These are phyloP conservation scores for Protosalanx chinensis DNA, from an alignment of 2,797 vertebrate species.

Conservation along the genomic window DNA sequence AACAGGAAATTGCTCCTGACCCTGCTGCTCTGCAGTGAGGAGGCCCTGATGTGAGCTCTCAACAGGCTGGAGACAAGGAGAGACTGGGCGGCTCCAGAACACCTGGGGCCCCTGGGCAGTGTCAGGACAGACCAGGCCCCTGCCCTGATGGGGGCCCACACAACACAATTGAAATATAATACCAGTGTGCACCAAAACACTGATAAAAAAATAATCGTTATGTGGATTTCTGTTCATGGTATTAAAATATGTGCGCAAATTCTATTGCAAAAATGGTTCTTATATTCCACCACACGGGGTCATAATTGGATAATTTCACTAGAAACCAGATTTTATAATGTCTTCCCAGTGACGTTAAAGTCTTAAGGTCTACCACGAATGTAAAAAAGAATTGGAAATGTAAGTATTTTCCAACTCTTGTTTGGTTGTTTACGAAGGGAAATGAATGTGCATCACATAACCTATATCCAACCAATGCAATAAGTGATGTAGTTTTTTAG, in stretches of 20 bases:
- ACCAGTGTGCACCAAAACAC: too few relatives aligned
- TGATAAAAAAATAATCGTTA: too few relatives aligned
- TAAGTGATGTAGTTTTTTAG: not conserved
- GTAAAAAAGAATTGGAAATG: not conserved
- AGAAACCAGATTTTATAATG: not conserved
- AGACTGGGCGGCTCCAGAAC: constrained; percentile 56
- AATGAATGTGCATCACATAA: not conserved
- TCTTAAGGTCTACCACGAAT: not conserved
- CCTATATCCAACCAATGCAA: not conserved
- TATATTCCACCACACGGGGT: constrained; percentile 57
- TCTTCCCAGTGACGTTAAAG: not conserved
- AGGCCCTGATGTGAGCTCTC: constrained; percentile 35
- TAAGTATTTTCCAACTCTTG: not conserved
- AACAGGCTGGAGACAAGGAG: constrained; percentile 30
- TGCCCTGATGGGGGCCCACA: too few relatives aligned
- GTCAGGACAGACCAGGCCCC: not conserved
- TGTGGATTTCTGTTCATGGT: not conserved
- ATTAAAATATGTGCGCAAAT: not conserved
- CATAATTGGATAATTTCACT: constrained; percentile 45
- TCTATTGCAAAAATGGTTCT: not conserved
- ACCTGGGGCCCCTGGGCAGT: constrained; percentile 55
- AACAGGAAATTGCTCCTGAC: constrained; percentile 44
- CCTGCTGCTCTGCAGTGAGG: constrained; percentile 40
- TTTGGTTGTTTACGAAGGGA: not conserved
- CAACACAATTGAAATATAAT: too few relatives aligned